Evolutionary conservation across 2,113 vertebrate genomes (phyloP), one percentile per base, ranked within the genome.

Genomic region (Cyprinus carpio): DNA sequence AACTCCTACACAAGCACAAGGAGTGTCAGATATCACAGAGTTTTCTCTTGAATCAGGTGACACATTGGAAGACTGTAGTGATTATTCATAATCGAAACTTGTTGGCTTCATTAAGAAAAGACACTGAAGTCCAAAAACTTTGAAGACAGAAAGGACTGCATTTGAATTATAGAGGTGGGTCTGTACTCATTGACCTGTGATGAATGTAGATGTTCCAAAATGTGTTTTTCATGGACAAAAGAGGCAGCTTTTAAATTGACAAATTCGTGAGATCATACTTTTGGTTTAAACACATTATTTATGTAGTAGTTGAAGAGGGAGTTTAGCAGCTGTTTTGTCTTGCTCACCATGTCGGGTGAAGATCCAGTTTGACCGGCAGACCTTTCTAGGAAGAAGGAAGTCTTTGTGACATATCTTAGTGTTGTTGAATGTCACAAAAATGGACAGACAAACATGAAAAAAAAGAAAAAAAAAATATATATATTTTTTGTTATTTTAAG

Each of bases 21-120:
- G 0, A 87, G 93, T 92, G 91, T 94, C 94, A 93, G 92, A 93
- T 95, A 91, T 94, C 93, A 67, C 5, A 18, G 71, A 86, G 87
- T n/a, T 88, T 89, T 87, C 89, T 84, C 83, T 1, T 34, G 87
- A 88, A 46, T 76, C 84, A 81, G 81, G 84, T 79, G 88, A 85
- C 58, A 88, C 90, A 71, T 75, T 84, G 88, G 90, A 92, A 93
- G 88, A 90, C 82, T 10, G 43, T 43, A 43, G 43, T 86, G 90
- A 91, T 93, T 78, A 51, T 37, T 64, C 74, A 2, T 4, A 18
- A 40, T 29, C 62, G 25, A 82, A 82, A 79, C 40, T 64, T 49
- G 58, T 51, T 67, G n/a, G 40, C 46, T 76, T 11, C 10, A 88
- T 83, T 23, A 80, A 37, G 23, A 69, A 43, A 27, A 84, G 54